Evolutionary conservation across 2,113 vertebrate genomes (phyloP).

Genomic region (Cavia porcellus): DNA sequence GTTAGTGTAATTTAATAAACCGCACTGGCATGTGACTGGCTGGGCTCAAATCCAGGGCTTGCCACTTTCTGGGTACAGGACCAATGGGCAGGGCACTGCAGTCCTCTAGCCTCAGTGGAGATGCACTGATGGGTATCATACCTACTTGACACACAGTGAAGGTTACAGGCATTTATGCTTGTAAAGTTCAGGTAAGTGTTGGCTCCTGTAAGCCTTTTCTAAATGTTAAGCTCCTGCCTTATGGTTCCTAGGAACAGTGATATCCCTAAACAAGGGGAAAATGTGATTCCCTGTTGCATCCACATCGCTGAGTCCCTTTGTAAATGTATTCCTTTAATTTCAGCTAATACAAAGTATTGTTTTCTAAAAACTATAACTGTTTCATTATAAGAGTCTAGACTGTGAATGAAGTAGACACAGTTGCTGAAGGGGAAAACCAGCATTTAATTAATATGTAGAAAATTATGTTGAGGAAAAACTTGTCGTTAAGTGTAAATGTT

Average conservation of each 20-base stretch:
- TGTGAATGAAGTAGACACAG: slow-evolving; percentile 67
- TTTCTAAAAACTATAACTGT: neutral
- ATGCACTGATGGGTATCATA: neutral
- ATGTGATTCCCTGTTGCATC: neutral
- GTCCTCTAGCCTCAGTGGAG: neutral
- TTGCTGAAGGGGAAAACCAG: slow-evolving; percentile 45
- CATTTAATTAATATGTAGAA: slow-evolving; percentile 83
- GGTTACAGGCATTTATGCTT: neutral
- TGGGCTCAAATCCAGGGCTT: neutral
- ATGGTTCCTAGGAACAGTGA: neutral
- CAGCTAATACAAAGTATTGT: neutral
- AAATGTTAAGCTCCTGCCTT: neutral
- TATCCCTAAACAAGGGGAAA: neutral
- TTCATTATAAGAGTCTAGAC: neutral
- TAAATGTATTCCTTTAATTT: neutral
- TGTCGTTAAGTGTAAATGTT: slow-evolving; percentile 83
- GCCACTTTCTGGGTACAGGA: neutral
- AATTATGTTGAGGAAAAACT: slow-evolving; percentile 76
- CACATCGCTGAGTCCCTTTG: neutral
- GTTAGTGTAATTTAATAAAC: neutral
- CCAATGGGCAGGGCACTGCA: no score
- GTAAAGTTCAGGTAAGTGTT: neutral
- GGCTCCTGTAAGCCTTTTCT: neutral
- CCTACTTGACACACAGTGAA: neutral
- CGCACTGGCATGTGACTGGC: neutral